Evolutionary conservation across 2,113 vertebrate genomes (phyloP).

Genomic region (Irena cyanogastra): DNA sequence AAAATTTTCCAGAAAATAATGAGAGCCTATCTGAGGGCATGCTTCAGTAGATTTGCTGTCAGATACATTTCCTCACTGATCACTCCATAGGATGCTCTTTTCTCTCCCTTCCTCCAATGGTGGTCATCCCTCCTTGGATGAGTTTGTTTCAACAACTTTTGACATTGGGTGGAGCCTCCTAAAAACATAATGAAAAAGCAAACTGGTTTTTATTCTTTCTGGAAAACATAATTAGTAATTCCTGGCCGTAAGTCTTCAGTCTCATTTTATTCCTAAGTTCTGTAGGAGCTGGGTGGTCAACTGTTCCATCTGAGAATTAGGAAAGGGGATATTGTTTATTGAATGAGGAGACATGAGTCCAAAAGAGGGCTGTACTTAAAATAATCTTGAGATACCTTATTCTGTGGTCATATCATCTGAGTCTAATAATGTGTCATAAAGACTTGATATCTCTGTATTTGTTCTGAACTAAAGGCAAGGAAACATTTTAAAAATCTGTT

Average conservation of each 20-base stretch:
- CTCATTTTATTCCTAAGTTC: not conserved
- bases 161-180: not conserved
- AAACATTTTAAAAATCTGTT: not conserved
- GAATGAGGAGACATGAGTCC: not conserved
- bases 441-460: not conserved
- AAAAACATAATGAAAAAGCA: not conserved
- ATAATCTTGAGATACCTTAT: not conserved
- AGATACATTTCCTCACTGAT: not conserved
- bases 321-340: not conserved
- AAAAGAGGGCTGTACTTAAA: not conserved
- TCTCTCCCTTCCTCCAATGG: not conserved
- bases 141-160: not conserved
- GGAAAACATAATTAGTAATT: not conserved
- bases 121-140: not conserved
- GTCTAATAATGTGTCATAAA: not conserved
- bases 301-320: not conserved
- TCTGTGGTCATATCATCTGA: not conserved
- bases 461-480: not conserved
- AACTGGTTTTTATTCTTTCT: not conserved
- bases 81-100: accelerated
- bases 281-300: not conserved
- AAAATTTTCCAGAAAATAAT: not conserved
- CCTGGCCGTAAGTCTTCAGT: not conserved
- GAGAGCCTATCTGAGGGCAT: not conserved
- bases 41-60: not conserved